These are phyloP conservation scores for Lepidurus couesii DNA, from an alignment of 1,140 invertebrate genomes.

Conservation along the genomic window DNA sequence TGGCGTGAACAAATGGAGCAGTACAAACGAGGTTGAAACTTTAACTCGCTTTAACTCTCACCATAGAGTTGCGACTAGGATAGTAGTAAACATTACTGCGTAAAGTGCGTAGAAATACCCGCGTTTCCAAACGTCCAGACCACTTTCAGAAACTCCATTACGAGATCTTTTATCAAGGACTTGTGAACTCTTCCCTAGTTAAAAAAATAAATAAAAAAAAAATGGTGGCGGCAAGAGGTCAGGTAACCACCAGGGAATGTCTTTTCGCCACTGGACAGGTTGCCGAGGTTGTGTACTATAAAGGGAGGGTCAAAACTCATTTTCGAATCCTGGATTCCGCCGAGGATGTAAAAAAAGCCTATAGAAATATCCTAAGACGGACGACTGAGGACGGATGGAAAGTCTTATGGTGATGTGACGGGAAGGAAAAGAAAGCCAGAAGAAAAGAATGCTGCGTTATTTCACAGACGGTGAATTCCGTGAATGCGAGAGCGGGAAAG, in stretches of 20 bases:
- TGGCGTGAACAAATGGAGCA: constrained; percentile 10
- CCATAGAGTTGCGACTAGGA: no score
- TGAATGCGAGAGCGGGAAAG: not conserved
- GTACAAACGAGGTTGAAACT: not conserved
- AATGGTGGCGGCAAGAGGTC: not conserved
- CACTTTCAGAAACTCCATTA: no score
- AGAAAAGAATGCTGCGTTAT: constrained; percentile 10
- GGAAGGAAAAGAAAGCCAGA: not conserved
- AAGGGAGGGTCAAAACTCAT: constrained; percentile 7
- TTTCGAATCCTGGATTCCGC: constrained; percentile 6
- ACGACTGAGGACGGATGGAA: not conserved
- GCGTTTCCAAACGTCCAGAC: no score
- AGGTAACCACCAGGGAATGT: not conserved
- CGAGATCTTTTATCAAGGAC: no score
- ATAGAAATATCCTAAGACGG: not conserved
- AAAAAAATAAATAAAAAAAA: not conserved
- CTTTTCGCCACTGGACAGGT: not conserved
- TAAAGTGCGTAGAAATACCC: no score
- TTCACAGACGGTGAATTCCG: constrained; percentile 18
- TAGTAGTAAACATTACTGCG: no score
- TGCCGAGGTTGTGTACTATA: not conserved
- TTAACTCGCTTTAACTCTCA: not conserved
- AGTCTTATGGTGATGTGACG: not conserved
- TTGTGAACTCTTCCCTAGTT: not conserved
- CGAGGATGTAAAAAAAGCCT: not conserved